phyloP scores from a whole-genome alignment of 2,888 invertebrate species.

The Caenorhabditis sp. region DNA sequence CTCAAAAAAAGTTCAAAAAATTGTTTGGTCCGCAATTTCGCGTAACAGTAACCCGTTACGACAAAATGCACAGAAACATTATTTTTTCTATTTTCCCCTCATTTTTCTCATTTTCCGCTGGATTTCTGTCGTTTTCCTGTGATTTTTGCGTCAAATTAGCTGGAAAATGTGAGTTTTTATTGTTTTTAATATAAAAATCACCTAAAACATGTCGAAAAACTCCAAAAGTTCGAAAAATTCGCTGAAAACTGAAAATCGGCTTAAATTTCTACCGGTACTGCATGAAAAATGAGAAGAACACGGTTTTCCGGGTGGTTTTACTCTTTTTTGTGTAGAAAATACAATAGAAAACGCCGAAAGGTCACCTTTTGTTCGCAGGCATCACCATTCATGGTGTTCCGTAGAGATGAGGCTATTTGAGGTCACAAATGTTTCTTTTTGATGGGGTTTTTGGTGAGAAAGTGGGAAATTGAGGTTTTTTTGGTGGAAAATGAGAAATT shows the following conservation, averaged over 20 bases:
- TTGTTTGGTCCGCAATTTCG: slow-evolving; percentile 3
- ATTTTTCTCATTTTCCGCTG: neutral
- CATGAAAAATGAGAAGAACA: neutral
- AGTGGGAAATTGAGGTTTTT: neutral
- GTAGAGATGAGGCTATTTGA: neutral
- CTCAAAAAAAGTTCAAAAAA: neutral
- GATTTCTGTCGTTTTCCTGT: neutral
- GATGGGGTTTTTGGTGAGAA: no score
- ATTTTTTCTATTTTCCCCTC: neutral
- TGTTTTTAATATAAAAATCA: neutral
- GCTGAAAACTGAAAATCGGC: neutral
- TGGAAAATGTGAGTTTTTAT: neutral
- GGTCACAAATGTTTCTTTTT: no score
- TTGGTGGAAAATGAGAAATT: neutral
- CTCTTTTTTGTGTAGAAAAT: slow-evolving; percentile 8
- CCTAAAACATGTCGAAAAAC: neutral
- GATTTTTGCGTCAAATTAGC: neutral
- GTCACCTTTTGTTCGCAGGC: slow-evolving; percentile 5
- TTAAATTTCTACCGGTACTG: neutral
- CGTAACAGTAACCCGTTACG: slow-evolving; percentile 5
- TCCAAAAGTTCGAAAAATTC: no score
- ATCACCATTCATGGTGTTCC: neutral
- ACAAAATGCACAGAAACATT: slow-evolving; percentile 7
- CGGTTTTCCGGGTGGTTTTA: neutral
- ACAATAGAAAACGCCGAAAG: slow-evolving; percentile 14